Percentiles rank a stretch among this genome's conserved stretches.
Conservation (phyloP, 2,797 vertebrate species). For the Amblyraja radiata region DNA sequence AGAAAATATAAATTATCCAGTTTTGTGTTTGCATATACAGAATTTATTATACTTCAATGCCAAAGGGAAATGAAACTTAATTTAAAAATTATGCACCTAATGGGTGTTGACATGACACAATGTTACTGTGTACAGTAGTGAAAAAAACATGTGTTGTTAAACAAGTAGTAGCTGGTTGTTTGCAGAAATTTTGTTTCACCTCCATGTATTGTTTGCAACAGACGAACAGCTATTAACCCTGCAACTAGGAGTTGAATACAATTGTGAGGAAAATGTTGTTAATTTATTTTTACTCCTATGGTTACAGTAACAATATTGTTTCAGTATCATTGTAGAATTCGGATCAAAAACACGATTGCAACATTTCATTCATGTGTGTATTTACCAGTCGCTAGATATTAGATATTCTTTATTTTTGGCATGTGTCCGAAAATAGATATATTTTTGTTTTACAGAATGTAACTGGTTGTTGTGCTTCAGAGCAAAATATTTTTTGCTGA, state of each 20-base stretch:
- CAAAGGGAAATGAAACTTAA: not conserved
- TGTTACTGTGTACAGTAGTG: not conserved
- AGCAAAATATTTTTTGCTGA: not conserved
- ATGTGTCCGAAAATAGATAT: not conserved
- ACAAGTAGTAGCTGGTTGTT: not conserved
- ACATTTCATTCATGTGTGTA: not conserved
- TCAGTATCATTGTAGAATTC: not conserved
- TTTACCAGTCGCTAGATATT: not conserved
- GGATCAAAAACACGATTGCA: not conserved
- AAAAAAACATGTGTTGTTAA: not conserved
- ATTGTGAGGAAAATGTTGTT: not conserved
- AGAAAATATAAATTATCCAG: not conserved
- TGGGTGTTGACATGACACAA: not conserved
- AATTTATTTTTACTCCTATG: not conserved
- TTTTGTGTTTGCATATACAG: not conserved
- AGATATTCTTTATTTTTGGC: not conserved
- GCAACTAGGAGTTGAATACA: not conserved
- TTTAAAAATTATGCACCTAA: not conserved
- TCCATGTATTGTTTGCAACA: not conserved
- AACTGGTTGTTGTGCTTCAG: not conserved
- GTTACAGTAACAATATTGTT: not conserved
- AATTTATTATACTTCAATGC: not conserved
- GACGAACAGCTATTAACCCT: not conserved
- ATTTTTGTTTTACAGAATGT: not conserved
- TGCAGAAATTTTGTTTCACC: not conserved